Evolutionary conservation across 1,140 invertebrate genomes (phyloP), one percentile per base, ranked within the genome.

Genomic region (Pseudobourletiella spinata): DNA sequence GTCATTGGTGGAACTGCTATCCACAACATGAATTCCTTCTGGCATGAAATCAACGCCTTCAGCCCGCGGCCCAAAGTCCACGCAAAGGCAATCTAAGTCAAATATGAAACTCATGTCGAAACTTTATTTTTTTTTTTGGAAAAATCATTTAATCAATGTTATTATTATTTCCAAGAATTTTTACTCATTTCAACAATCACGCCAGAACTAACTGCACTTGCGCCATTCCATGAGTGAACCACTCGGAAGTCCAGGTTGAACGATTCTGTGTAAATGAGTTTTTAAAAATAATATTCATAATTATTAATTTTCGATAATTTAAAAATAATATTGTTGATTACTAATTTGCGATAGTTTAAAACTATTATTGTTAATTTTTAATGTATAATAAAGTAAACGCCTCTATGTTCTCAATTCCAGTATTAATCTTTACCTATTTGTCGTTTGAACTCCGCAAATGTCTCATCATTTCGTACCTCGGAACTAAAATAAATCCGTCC

Each of bases 1-100:
- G 79, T 98, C 57, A 77, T 98, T 0, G 95, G 94, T 28, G 91
- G 91, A 39, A 95, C 92, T 3, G 86, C 83, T 0, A 81, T 98
- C 29, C 95, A 96, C 73, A 99, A 98, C 76, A 89, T 88, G 2
- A 73, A 81, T 46, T 86, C 83, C 63, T 91, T 91, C 73, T 74
- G 87, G 14, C 81, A 86, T 65, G 88, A 92, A 75, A 81, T 91
- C 28, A 72, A 79, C 54, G 42, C 60, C 4, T 64, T 29, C 20
- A 59, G 25, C 39, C 20, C 52, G 2, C 3, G 29, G 39, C 48
- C 3, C 8, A 51, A 51, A 51, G 6, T 22, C n/a, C 43, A 46
- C 6, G 4, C 43, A 6, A 46, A 46, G n/a, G 43, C 43, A 3
- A 46, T 46, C 24, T 46, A 18, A 46, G 4, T 18, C 43, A 46